Evolutionary conservation across 2,888 invertebrate species (phyloP), one percentile per base, ranked within the genome.

Genomic region (Cabera pusaria): DNA sequence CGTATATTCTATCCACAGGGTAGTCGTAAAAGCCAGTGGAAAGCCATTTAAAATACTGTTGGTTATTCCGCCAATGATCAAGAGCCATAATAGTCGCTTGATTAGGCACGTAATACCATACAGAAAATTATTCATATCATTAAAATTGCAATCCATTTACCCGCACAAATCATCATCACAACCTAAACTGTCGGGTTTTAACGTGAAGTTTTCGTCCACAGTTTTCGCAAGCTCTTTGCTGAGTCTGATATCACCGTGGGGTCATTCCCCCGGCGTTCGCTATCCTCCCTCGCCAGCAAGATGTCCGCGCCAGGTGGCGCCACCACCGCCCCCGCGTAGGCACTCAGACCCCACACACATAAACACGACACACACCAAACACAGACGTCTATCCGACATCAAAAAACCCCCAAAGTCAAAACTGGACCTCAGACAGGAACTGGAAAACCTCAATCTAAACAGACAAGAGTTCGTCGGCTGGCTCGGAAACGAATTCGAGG

Each of bases 171-270:
- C n/a, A n/a, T n/a, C n/a, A n/a, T n/a, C n/a, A n/a, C n/a, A n/a
- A n/a, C n/a, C n/a, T n/a, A n/a, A n/a, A n/a, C n/a, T 21, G 21
- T 24, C 19, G 18, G 10, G 22, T 5, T 27, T 23, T 43, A 29
- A 49, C 16, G 1, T 6, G 22, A 8, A 5, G 4, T 26, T 51
- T 24, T 53, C 29, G 38, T 59, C 51, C 55, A 31, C 88, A 96
- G 96, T 92, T 96, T 96, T 92, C 95, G 96, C 79, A 95, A 96
- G 90, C 91, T 96, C 81, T 96, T 96, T 91, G 94, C 94, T 80
- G 96, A 96, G 82, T 91, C 92, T 83, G 91, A 92, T 82, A 90
- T 91, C 86, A 78, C 91, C 83, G 91, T 93, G 76, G 91, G 93
- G 65, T 92, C 93, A 71, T 95, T 95, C 91, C 94, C 95, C 71